phyloP scores from a whole-genome alignment of 2,888 invertebrate species.

The Tuberolachnus salignus region DNA sequence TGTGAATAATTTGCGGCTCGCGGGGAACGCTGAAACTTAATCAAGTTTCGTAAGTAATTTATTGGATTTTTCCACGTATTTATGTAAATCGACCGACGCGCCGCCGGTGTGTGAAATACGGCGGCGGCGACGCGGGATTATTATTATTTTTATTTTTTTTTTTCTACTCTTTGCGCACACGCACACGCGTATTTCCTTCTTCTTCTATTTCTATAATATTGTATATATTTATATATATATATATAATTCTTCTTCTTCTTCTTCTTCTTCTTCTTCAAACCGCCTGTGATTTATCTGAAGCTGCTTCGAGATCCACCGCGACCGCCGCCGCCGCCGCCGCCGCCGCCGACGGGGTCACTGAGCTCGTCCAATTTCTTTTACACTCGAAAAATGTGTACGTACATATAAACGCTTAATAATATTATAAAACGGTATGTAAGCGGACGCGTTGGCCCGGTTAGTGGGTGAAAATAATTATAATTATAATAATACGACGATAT shows the following conservation, averaged over 20 bases:
- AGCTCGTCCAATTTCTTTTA: constrained; percentile 28
- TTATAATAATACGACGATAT: background rate
- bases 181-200: background rate
- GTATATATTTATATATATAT: no score
- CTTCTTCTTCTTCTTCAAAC: constrained; percentile 7
- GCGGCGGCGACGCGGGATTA: background rate
- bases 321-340: background rate
- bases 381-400: background rate
- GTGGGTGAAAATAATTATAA: no score
- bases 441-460: no score
- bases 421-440: background rate
- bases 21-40: constrained; percentile 25
- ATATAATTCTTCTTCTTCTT: background rate
- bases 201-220: no score
- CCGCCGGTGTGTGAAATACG: background rate
- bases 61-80: constrained; percentile 30
- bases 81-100: constrained; percentile 27
- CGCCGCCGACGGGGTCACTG: constrained; percentile 9
- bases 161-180: no score
- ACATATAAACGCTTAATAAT: background rate
- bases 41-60: constrained; percentile 38
- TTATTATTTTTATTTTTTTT: no score
- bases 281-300: constrained; percentile 39
- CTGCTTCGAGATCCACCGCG: constrained; percentile 22
- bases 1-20: constrained; percentile 31